These are phyloP conservation scores for Phyllostomus discolor DNA, from an alignment of 2,113 vertebrate species.

Conservation along the genomic window DNA sequence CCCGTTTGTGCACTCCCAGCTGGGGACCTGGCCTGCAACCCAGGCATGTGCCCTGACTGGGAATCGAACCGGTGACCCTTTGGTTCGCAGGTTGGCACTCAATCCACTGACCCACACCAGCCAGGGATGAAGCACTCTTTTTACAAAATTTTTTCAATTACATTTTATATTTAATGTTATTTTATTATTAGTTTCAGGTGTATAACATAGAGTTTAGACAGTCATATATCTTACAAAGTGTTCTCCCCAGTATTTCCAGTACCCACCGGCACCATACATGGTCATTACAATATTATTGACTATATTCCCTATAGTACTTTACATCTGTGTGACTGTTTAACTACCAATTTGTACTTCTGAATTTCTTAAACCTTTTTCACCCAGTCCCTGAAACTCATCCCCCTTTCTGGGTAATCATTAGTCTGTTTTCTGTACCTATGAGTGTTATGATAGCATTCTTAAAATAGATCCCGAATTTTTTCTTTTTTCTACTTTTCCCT, in stretches of 20 bases:
- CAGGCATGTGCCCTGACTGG: too few relatives aligned
- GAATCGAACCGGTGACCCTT: too few relatives aligned
- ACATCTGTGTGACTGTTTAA: neutral
- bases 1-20: too few relatives aligned
- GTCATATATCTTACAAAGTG: neutral
- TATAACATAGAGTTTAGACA: neutral
- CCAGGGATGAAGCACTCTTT: neutral
- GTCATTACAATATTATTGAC: neutral
- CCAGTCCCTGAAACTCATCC: neutral
- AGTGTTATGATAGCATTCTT: neutral
- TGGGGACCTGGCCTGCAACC: too few relatives aligned
- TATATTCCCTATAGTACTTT: neutral
- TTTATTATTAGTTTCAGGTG: neutral
- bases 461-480: constrained; percentile 27
- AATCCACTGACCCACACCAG: too few relatives aligned
- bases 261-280: neutral
- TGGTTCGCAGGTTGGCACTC: too few relatives aligned
- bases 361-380: neutral
- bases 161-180: neutral
- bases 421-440: neutral
- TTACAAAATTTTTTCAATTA: neutral
- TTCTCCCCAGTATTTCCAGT: neutral
- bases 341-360: neutral
- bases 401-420: neutral
- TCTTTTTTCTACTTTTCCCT: neutral